These are phyloP conservation scores for Parauchenoglanis ngamensis DNA, from an alignment of 2,797 vertebrate species.

Conservation along the genomic window DNA sequence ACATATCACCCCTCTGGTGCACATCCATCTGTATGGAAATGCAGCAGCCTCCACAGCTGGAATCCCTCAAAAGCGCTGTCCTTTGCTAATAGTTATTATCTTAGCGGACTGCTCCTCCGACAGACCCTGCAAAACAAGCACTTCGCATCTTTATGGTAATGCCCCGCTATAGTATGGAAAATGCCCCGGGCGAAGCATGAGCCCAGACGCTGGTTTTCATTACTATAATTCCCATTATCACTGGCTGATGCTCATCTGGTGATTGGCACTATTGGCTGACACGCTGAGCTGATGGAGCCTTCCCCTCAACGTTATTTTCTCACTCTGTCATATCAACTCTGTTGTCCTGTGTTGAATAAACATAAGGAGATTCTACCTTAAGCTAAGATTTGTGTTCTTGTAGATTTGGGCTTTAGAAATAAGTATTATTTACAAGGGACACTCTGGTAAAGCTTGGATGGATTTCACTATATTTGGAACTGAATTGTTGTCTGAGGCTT, in stretches of 20 bases:
- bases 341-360: constrained; percentile 23
- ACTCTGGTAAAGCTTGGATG: background rate
- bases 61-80: constrained; percentile 91
- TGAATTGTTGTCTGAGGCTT: constrained; percentile 8
- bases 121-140: constrained; percentile 77
- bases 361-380: constrained; percentile 12
- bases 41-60: constrained; percentile 92
- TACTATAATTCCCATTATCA: constrained; percentile 82
- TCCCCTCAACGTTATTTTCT: constrained; percentile 38
- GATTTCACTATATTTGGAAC: background rate
- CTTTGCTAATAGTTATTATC: constrained; percentile 99
- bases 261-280: constrained; percentile 69
- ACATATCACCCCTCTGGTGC: constrained; percentile 96
- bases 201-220: constrained; percentile 79
- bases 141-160: constrained; percentile 83
- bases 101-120: constrained; percentile 88
- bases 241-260: constrained; percentile 75
- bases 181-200: constrained; percentile 71
- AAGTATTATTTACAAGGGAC: constrained; percentile 11
- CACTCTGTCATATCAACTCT: background rate
- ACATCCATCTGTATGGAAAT: constrained; percentile 99
- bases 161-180: constrained; percentile 68
- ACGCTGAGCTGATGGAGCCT: constrained; percentile 69
- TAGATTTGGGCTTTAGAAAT: constrained; percentile 1
- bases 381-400: constrained; percentile 12